These are phyloP conservation scores for Sylvilagus bachmani DNA, from an alignment of 2,113 vertebrate genomes.

Conservation along the genomic window DNA sequence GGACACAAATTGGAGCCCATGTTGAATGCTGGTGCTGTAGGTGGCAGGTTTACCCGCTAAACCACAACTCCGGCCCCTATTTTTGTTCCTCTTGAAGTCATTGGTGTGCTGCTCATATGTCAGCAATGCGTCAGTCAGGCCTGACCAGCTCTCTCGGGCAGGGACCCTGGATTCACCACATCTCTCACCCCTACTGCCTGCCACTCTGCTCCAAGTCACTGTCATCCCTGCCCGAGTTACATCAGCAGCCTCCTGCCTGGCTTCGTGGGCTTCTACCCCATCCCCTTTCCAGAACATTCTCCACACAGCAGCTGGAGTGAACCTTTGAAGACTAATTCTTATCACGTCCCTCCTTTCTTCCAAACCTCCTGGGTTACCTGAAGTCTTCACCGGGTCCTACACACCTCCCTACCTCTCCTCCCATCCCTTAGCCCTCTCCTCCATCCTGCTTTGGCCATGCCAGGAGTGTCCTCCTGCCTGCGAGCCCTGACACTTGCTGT, in stretches of 20 bases:
- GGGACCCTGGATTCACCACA: background rate
- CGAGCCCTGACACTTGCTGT: background rate
- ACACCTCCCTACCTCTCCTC: background rate
- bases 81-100: background rate
- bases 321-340: background rate
- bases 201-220: background rate
- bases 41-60: too few species aligned
- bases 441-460: too few species aligned
- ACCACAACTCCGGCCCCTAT: too few species aligned
- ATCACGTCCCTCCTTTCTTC: background rate
- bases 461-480: background rate
- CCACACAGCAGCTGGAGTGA: background rate
- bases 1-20: too few species aligned
- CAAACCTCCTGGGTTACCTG: background rate
- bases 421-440: too few species aligned
- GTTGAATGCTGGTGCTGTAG: too few species aligned
- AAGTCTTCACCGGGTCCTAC: background rate
- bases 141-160: background rate
- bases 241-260: background rate
- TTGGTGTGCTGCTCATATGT: slow-evolving; percentile 10
- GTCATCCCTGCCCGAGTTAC: background rate
- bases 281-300: background rate
- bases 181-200: background rate
- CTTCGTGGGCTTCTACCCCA: background rate
- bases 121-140: background rate